These are phyloP conservation scores for Pachydiplax longipennis DNA, from an alignment of 2,888 invertebrate species.

Conservation along the genomic window DNA sequence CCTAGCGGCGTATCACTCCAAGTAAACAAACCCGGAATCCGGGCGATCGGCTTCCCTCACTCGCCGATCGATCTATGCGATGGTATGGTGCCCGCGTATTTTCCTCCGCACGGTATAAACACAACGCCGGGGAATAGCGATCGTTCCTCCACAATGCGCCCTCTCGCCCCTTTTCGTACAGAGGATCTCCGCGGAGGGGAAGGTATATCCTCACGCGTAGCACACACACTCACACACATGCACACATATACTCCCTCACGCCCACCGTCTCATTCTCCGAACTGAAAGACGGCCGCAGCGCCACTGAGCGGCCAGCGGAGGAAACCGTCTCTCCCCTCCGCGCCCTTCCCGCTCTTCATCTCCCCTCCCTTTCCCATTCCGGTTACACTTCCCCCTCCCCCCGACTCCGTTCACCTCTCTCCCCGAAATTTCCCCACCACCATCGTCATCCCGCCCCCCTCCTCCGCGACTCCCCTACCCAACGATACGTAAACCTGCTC, in stretches of 20 bases:
- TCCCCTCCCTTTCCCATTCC: background rate
- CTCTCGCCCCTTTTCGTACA: background rate
- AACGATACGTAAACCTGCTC: constrained; percentile 7
- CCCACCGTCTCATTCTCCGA: constrained; percentile 39
- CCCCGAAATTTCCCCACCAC: background rate
- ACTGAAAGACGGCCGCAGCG: constrained; percentile 44
- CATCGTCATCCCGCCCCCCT: background rate
- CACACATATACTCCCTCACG: constrained; percentile 26
- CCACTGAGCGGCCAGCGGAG: constrained; percentile 22
- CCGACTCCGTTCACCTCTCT: background rate
- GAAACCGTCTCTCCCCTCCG: background rate
- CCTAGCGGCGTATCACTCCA: background rate
- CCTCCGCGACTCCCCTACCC: background rate
- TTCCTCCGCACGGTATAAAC: background rate
- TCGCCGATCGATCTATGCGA: background rate
- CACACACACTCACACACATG: constrained; percentile 30
- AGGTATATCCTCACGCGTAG: background rate
- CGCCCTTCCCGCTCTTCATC: background rate
- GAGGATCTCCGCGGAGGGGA: background rate
- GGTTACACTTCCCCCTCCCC: background rate
- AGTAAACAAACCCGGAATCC: background rate
- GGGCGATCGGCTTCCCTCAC: background rate
- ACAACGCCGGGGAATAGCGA: too few species aligned
- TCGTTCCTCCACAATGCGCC: background rate
- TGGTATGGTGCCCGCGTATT: background rate